These are phyloP conservation scores for Prietella phreatophila DNA, from an alignment of 2,113 vertebrate species.

Conservation along the genomic window DNA sequence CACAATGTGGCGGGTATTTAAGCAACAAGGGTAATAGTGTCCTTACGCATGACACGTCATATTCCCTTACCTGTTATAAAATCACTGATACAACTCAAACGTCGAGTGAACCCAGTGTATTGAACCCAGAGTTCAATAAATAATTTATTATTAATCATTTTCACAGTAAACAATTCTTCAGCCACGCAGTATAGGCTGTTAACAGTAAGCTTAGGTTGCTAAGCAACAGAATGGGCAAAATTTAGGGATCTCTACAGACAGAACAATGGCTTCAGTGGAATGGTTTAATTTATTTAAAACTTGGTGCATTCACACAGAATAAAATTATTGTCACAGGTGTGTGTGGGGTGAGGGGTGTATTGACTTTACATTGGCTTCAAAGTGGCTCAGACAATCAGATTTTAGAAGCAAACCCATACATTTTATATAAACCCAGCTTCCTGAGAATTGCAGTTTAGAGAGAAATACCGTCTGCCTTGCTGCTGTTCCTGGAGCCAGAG, in stretches of 20 bases:
- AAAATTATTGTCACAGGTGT: not conserved
- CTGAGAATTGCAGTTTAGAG: not conserved
- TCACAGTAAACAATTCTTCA: not conserved
- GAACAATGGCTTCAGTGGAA: not conserved
- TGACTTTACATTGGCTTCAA: not conserved
- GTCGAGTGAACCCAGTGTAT: not conserved
- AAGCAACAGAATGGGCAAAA: not conserved
- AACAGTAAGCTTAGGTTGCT: not conserved
- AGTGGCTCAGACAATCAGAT: not conserved
- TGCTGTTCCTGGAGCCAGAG: slow-evolving; percentile 13
- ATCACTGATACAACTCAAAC: not conserved
- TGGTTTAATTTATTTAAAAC: not conserved
- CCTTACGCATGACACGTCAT: not conserved
- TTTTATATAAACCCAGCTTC: not conserved
- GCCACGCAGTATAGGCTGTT: not conserved
- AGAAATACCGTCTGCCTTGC: slow-evolving; percentile 12
- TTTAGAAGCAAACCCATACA: too few relatives aligned
- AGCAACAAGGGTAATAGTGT: not conserved
- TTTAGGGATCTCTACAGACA: not conserved
- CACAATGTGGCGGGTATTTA: too few relatives aligned
- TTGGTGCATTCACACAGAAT: slow-evolving; percentile 4
- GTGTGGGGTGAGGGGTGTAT: not conserved
- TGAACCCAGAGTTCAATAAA: not conserved
- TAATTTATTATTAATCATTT: not conserved
- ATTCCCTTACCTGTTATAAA: not conserved